Percentiles rank a stretch among this genome's conserved stretches.
Evolutionary conservation across 2,797 vertebrate genomes (phyloP).

Genomic region (Notolabrus celidotus): DNA sequence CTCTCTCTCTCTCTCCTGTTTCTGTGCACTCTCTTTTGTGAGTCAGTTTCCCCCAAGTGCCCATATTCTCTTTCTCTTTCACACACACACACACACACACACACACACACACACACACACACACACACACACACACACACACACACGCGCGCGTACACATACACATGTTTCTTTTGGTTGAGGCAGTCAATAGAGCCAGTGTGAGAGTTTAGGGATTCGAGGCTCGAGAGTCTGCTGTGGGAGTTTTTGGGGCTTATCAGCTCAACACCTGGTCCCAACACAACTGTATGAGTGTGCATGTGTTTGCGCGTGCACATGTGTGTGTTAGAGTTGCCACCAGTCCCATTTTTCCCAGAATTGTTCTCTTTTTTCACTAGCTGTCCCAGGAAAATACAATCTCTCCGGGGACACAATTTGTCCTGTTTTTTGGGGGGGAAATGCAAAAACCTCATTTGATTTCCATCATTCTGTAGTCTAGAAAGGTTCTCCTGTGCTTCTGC

Average conservation of each 20-base stretch:
- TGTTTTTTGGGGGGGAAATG: too few relatives aligned
- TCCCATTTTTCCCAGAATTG: too few relatives aligned
- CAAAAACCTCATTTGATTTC: too few relatives aligned
- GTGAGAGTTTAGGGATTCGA: conserved; percentile 64
- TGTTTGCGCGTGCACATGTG: conserved; percentile 18
- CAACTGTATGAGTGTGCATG: conserved; percentile 33
- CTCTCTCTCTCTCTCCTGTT: conserved; percentile 21
- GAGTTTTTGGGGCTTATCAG: conserved; percentile 75
- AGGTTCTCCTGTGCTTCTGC: too few relatives aligned
- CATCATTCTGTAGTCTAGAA: too few relatives aligned
- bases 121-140: too few relatives aligned
- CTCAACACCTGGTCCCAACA: conserved; percentile 75
- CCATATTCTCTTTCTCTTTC: neutral
- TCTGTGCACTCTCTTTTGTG: conserved; percentile 11
- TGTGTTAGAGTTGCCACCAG: too few relatives aligned
- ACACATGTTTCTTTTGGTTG: conserved; percentile 35
- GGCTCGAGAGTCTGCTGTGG: conserved; percentile 64
- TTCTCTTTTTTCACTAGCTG: too few relatives aligned
- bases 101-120: too few relatives aligned
- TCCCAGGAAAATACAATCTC: too few relatives aligned
- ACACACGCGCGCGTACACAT: neutral
- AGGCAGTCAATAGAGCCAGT: conserved; percentile 68
- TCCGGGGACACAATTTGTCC: too few relatives aligned
- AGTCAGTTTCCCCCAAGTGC: conserved; percentile 4
- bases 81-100: conserved; percentile 5